Evolutionary conservation across 2,797 vertebrate genomes (phyloP), one percentile per base, ranked within the genome.

Genomic region (Prunella strophiata): DNA sequence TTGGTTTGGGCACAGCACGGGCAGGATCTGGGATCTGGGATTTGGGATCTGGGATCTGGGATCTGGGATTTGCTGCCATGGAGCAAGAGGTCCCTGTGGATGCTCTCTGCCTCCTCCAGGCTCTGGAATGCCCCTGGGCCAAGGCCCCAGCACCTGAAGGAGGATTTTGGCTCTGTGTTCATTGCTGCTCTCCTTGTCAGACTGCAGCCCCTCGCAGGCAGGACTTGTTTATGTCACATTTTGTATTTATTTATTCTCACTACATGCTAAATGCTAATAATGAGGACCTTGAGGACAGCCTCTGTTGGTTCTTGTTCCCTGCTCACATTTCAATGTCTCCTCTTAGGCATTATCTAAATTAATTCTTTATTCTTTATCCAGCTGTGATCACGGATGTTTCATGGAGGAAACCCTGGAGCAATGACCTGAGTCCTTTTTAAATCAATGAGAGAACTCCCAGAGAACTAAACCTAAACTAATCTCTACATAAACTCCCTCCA

Each of bases 311-410:
- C 70, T 72, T 32, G 36, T 42, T 75, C n/a, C 80, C 81, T 29
- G 23, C 57, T 87, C 34, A 25, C 50, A 32, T 47, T 88, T 90
- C 83, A 57, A 2, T 81, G 80, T n/a, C 66, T 86, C 82, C 73
- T 77, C 79, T 45, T 9, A 88, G 92, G 83, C 77, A 26, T 61
- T 55, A 42, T 18, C 42, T 83, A 75, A 85, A 92, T 83, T 51
- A 90, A 77, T 85, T 79, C 84, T 86, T 88, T 79, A 29, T 89
- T 76, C 81, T 76, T 91, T 67, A 76, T 61, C 67, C 85, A 94
- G 81, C 82, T 54, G 16, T 57, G 91, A 73, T 92, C 92, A 52
- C 3, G 34, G 87, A 59, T 26, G 81, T 72, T 78, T 75, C 74
- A 51, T 1, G 59, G 68, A 88, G 89, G 63, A 87, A 92, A 80